Evolutionary conservation across 2,797 vertebrate genomes (phyloP), one percentile per base, ranked within the genome.

Genomic region (Tauraco hartlaubi): DNA sequence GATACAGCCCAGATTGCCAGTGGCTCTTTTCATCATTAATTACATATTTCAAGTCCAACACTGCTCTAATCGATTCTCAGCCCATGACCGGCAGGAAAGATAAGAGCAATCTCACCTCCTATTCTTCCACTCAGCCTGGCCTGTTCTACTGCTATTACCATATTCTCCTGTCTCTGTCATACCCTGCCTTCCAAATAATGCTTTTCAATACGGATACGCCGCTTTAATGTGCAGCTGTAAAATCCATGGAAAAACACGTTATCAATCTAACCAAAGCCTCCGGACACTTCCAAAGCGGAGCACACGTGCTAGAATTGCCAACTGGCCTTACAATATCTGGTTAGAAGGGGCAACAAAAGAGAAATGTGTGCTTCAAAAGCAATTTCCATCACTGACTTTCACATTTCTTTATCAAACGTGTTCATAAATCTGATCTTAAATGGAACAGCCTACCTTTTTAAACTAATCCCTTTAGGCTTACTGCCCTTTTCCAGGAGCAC

Each of bases 11-110:
- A 59, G 73, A 69, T 37, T 91, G 79, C 73, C 44, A 41, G 82
- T 28, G 51, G 82, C 44, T 58, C 66, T 78, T 92, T 78, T 75
- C 63, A 66, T 61, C 90, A 66, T 76, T 94, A 94, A 96, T 95
- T 92, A 88, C 74, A 37, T 31, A 85, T 76, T 90, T 86, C 80
- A 90, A 46, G 26, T 22, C 80, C 90, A 82, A 63, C 54, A 54
- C 48, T 16, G 31, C 21, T 46, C 61, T n/a, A 73, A 88, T 80
- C 15, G 2, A 94, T 95, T 85, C 76, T n/a, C 55, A 79, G 67
- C 17, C 63, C 64, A 33, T 13, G 69, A 81, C 73, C 18, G 1
- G 35, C 18, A 85, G n/a, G 52, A 90, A 41, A 43, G 23, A 37
- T 7, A 55, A 64, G 10, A 61, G 29, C 63, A 63, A 81, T 25